phyloP scores from a whole-genome alignment of 2,797 vertebrate species.

The Dryobates pubescens region DNA sequence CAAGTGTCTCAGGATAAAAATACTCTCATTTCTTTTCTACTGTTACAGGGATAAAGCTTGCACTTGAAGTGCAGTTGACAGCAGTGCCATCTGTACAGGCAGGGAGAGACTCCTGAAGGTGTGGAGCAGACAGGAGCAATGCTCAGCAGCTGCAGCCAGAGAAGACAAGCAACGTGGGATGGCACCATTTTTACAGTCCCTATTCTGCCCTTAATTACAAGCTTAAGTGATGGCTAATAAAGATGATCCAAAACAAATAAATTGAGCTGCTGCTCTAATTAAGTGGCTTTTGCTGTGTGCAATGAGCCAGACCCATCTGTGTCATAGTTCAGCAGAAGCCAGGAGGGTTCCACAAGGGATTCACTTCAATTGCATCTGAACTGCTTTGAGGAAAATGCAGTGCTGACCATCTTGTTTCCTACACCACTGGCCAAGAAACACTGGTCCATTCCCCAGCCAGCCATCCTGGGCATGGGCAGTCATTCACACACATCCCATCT shows the following conservation, averaged over 20 bases:
- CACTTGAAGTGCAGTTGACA: not conserved
- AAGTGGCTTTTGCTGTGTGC: constrained; percentile 30
- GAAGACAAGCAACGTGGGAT: not conserved
- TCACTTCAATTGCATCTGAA: not conserved
- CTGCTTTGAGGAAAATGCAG: not conserved
- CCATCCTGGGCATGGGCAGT: not conserved
- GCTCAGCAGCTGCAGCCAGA: not conserved
- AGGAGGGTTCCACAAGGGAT: not conserved
- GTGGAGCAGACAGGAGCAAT: not conserved
- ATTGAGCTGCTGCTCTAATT: constrained; percentile 58
- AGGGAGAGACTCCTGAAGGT: not conserved
- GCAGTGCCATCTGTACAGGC: not conserved
- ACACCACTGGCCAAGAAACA: not conserved
- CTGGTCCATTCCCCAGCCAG: not conserved
- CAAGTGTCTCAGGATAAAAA: not conserved
- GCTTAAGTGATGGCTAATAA: constrained; percentile 47
- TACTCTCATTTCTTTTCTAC: not conserved
- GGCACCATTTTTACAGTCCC: not conserved
- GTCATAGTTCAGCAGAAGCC: constrained; percentile 16
- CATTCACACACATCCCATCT: not conserved
- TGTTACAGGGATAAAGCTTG: not conserved
- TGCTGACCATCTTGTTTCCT: not conserved
- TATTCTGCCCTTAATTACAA: constrained; percentile 21
- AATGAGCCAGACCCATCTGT: constrained; percentile 29
- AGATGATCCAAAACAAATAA: constrained; percentile 56